Evolutionary conservation across 2,888 invertebrate species (phyloP), one percentile per base, ranked within the genome.

Genomic region (Ichneumoninae sp.): DNA sequence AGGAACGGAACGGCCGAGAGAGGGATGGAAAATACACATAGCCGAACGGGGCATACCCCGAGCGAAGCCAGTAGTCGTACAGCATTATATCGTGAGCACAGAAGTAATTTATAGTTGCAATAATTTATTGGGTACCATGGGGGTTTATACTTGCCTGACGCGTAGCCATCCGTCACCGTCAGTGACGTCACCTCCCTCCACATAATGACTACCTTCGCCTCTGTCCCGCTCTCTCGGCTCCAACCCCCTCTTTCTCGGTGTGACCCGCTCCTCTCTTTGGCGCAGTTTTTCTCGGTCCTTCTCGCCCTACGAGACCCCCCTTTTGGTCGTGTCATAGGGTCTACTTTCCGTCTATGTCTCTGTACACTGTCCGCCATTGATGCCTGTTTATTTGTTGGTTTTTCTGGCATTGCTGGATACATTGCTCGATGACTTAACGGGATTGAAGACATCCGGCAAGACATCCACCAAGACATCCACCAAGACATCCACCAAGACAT

Each of bases 31-130:
- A 82, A 70, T 84, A 87, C 84, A 83, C 82, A 74, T 68, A 81
- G 77, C 78, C 86, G 60, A 83, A 86, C 86, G 79, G 87, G 86
- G 70, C 77, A 80, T 80, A 81, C 89, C 89, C 90, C 89, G 89
- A 89, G 88, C 90, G 88, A 89, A 90, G 91, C 86, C 93, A 89
- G 93, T 93, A 93, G 93, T 93, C 93, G 91, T 90, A 85, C 81
- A 87, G 92, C 92, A 93, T 93, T 93, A 93, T 93, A 86, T 82
- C 84, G 92, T 92, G 93, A 92, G 92, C 93, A 91, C 91, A 93
- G 93, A 93, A 93, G 93, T 93, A 93, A 93, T 93, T 93, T 93
- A 93, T 93, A 93, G 93, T 93, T 93, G 93, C 93, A 93, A 93
- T 93, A 93, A 93, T 93, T 93, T 93, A 93, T 93, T 93, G 93